Percentiles rank a stretch among this genome's conserved stretches.
Conservation (phyloP, 2,888 invertebrate species). For the Acrobasis repandana region DNA sequence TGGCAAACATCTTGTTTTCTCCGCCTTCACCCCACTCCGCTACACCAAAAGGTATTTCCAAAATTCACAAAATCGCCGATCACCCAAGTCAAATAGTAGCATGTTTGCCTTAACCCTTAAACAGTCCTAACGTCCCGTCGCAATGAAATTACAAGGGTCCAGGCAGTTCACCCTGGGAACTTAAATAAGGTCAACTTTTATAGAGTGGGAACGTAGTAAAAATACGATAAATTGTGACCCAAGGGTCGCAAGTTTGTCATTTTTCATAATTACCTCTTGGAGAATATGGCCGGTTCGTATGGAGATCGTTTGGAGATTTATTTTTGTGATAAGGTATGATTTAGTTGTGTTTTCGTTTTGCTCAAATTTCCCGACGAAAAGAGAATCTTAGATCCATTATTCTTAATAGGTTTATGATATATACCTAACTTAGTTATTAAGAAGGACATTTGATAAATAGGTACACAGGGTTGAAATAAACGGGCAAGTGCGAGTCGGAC, state of each 20-base stretch:
- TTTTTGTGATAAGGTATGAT: not conserved
- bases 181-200: conserved; percentile 25
- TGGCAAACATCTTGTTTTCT: too few relatives aligned
- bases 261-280: conserved; percentile 18
- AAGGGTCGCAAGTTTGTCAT: conserved; percentile 22
- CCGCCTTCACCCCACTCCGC: too few relatives aligned
- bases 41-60: not conserved
- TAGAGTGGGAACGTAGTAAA: conserved; percentile 23
- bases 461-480: too few relatives aligned
- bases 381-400: too few relatives aligned
- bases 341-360: not conserved
- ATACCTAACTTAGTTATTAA: too few relatives aligned
- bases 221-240: conserved; percentile 22
- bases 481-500: too few relatives aligned
- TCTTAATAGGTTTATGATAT: too few relatives aligned
- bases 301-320: not conserved
- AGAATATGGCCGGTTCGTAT: conserved; percentile 16
- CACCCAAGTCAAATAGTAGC: not conserved
- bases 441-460: too few relatives aligned
- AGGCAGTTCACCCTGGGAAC: conserved; percentile 11
- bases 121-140: conserved; percentile 10
- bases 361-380: too few relatives aligned
- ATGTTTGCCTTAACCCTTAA: conserved; percentile 3
- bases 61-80: not conserved
- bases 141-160: conserved; percentile 25